phyloP scores from a whole-genome alignment of 2,888 invertebrate genomes.

The Teleiodes luculella region DNA sequence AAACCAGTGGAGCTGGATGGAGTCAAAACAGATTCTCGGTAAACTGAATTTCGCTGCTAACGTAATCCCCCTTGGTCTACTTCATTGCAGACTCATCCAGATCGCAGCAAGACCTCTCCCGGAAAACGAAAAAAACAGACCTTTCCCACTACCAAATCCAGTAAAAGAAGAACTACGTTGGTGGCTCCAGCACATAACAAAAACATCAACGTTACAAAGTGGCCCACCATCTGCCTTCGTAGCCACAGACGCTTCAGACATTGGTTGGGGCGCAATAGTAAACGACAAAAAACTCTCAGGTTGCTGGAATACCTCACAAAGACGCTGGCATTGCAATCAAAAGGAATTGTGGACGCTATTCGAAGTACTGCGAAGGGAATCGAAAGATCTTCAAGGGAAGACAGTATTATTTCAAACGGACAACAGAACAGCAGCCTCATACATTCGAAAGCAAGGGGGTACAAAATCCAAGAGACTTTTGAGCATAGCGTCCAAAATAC shows the following conservation, averaged over 20 bases:
- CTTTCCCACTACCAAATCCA: background rate
- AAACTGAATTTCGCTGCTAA: background rate
- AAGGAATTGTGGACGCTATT: background rate
- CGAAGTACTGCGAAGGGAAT: background rate
- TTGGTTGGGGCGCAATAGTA: conserved; percentile 3
- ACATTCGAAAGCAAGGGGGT: conserved; percentile 1
- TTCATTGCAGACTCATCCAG: conserved; percentile 3
- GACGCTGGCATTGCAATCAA: background rate
- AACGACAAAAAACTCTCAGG: background rate
- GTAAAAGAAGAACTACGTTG: background rate
- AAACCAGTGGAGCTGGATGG: conserved; percentile 4
- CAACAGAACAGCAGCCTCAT: conserved; percentile 5
- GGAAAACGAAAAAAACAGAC: background rate
- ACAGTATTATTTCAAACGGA: background rate
- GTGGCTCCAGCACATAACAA: background rate
- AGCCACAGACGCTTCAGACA: conserved; percentile 2
- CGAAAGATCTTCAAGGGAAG: background rate
- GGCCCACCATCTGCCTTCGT: background rate
- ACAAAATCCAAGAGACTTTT: background rate
- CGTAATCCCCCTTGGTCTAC: background rate
- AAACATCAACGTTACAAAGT: background rate
- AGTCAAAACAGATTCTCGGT: background rate
- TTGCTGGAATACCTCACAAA: background rate
- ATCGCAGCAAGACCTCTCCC: background rate
- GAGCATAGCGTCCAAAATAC: conserved; percentile 6